Conservation (phyloP, 2,888 invertebrate species). For the Alloscopus bannaensis region DNA sequence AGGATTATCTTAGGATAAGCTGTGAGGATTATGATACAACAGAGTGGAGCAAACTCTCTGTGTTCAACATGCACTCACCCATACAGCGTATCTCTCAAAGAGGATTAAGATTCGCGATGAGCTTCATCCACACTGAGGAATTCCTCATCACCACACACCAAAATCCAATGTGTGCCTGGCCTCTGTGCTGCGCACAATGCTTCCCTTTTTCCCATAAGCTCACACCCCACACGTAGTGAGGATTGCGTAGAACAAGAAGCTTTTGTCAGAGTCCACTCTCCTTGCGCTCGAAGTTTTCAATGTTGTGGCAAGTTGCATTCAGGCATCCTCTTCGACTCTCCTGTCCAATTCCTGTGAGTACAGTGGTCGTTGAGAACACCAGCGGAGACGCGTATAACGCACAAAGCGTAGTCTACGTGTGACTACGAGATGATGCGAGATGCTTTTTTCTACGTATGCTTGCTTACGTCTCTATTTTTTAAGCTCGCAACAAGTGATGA, state of each 20-base stretch:
- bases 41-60: too few relatives aligned
- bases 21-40: too few relatives aligned
- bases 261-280: conserved; percentile 19
- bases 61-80: too few relatives aligned
- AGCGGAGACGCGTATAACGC: too few relatives aligned
- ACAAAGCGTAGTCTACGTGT: too few relatives aligned
- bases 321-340: too few relatives aligned
- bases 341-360: neutral
- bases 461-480: too few relatives aligned
- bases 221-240: neutral
- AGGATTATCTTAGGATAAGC: too few relatives aligned
- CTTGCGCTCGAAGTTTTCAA: conserved; percentile 28
- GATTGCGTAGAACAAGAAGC: neutral
- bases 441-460: too few relatives aligned
- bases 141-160: conserved; percentile 60
- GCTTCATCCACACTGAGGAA: conserved; percentile 9
- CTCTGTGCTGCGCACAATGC: conserved; percentile 27
- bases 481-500: too few relatives aligned
- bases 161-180: conserved; percentile 52
- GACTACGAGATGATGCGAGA: too few relatives aligned
- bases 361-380: too few relatives aligned
- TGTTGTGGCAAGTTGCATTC: conserved; percentile 58
- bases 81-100: conserved; percentile 3
- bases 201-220: conserved; percentile 2
- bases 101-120: conserved; percentile 29